phyloP scores from a whole-genome alignment of 2,888 invertebrate genomes.

The Polyommatus iphigenia region DNA sequence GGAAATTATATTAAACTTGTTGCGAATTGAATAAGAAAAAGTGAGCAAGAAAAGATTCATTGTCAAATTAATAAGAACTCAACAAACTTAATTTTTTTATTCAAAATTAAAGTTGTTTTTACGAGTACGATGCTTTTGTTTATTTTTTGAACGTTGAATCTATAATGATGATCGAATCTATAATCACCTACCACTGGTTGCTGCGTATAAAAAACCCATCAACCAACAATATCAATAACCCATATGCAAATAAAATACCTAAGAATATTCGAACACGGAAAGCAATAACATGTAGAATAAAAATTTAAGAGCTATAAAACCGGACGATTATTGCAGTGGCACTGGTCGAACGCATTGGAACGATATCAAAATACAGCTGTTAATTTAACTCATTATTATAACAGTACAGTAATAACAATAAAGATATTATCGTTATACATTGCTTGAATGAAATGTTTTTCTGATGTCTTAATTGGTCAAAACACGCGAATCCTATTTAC shows the following conservation, averaged over 20 bases:
- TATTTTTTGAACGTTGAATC: no score
- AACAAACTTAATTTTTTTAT: not conserved
- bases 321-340: constrained; percentile 39
- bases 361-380: constrained; percentile 41
- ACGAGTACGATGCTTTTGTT: no score
- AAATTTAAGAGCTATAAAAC: constrained; percentile 40
- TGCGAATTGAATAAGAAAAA: not conserved
- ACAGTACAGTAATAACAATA: constrained; percentile 36
- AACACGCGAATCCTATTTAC: constrained; percentile 24
- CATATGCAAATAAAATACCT: not conserved
- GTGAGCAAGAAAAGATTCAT: not conserved
- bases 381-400: constrained; percentile 41
- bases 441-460: constrained; percentile 32
- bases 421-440: constrained; percentile 32
- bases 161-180: no score
- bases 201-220: not conserved
- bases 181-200: no score
- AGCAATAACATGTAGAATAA: constrained; percentile 32
- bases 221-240: not conserved
- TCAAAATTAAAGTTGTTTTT: no score
- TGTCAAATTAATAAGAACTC: not conserved
- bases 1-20: not conserved
- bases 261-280: constrained; percentile 25
- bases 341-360: constrained; percentile 40
- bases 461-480: constrained; percentile 27